phyloP scores from a whole-genome alignment of 2,888 invertebrate genomes.

The Willowsia nigromaculata region DNA sequence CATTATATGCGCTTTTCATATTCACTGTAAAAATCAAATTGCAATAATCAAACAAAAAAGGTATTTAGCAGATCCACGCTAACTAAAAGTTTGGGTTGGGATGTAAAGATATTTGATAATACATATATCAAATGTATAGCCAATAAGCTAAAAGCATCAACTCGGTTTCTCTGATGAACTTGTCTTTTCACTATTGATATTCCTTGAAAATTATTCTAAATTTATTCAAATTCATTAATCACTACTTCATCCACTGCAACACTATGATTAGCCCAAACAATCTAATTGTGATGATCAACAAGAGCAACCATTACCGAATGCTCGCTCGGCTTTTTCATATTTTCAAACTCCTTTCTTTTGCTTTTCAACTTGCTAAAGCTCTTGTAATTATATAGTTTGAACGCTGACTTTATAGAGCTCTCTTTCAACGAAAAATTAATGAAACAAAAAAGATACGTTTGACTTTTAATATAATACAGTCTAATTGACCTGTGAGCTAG shows the following conservation, averaged over 20 bases:
- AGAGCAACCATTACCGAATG: background rate
- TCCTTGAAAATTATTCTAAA: slow-evolving; percentile 42
- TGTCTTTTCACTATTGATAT: background rate
- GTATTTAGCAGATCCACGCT: slow-evolving; percentile 51
- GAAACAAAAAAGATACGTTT: background rate
- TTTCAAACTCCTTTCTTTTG: background rate
- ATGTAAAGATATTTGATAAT: background rate
- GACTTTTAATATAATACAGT: slow-evolving; percentile 23
- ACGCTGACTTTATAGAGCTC: no score
- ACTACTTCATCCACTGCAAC: slow-evolving; percentile 23
- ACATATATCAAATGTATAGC: background rate
- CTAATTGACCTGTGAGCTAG: slow-evolving; percentile 37
- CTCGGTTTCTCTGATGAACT: slow-evolving; percentile 8
- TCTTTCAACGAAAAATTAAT: background rate
- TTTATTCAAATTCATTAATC: slow-evolving; percentile 71
- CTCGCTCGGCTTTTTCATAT: background rate
- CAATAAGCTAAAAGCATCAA: background rate
- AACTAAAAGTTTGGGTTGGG: background rate
- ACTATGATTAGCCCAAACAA: slow-evolving; percentile 62
- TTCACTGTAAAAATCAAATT: slow-evolving; percentile 41
- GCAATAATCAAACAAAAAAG: slow-evolving; percentile 59
- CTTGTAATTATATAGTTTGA: no score
- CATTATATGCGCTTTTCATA: background rate
- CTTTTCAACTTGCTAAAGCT: background rate
- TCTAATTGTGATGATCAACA: slow-evolving; percentile 60